Evolutionary conservation across 2,888 invertebrate genomes (phyloP), one percentile per base, ranked within the genome.

Genomic region (Himalopsyche kuldschensis): DNA sequence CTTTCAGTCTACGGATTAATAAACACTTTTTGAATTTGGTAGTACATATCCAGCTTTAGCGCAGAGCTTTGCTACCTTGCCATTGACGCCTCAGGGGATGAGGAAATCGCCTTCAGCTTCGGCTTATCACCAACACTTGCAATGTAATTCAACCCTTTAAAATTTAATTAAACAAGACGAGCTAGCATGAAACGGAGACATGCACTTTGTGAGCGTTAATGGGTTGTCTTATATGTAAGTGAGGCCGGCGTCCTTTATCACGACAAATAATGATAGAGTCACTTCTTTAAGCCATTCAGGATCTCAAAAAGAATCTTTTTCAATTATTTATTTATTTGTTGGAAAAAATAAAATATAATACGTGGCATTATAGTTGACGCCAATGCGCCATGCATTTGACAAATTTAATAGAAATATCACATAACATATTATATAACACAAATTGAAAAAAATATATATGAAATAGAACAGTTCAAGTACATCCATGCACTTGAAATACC

Each of bases 151-250:
- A 84, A 84, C 83, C 86, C 86, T 84, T 86, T 86, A 84, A 86
- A 86, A 86, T 86, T 86, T 86, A 86, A 86, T 86, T 86, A 84
- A 86, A 84, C 84, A 82, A 84, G 86, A 81, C 81, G 35, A 75
- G 80, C 82, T 24, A 82, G 83, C 41, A 81, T 78, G 78, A 78
- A 82, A 78, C 63, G 80, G 78, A 80, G 82, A 79, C 78, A 78
- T 84, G 84, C 84, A 85, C 85, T 85, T 83, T 82, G 83, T 46
- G 31, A 75, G 82, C 83, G 75, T 82, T 83, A 83, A 80, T 85
- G 81, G 78, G 32, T 82, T 82, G 83, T 78, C 85, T 82, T 82
- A 82, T 81, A 27, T 69, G 69, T 69, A 69, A 69, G 69, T 69
- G 20, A 69, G 30, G 69, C 69, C 24, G 15, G 30, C 69, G 69